Percentiles rank a stretch among this genome's conserved stretches.
These are phyloP conservation scores for Flexamia atlantica DNA, from an alignment of 2,888 invertebrate species.

Conservation along the genomic window DNA sequence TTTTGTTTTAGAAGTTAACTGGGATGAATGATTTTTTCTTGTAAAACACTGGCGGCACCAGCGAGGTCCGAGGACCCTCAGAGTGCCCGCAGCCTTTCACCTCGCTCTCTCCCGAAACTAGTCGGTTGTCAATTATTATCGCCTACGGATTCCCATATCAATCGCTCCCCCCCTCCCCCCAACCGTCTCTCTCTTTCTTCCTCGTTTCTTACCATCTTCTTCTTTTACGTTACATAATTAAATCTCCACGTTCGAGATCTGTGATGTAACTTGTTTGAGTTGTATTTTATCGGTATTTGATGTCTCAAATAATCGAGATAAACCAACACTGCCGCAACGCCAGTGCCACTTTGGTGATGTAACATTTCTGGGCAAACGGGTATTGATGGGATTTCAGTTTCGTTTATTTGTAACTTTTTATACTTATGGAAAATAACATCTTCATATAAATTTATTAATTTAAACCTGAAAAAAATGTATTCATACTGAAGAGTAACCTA, in stretches of 20 bases:
- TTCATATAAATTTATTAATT: too few species aligned
- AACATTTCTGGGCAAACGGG: too few species aligned
- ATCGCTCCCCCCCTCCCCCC: background rate
- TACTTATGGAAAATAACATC: too few species aligned
- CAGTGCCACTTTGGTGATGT: background rate
- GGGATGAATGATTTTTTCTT: too few species aligned
- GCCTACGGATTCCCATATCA: conserved; percentile 45
- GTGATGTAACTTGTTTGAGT: conserved; percentile 6
- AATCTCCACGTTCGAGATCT: background rate
- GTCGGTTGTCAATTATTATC: conserved; percentile 35
- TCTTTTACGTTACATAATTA: conserved; percentile 11
- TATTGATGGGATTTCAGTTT: too few species aligned
- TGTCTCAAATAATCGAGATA: background rate
- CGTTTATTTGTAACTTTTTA: too few species aligned
- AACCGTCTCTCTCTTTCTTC: conserved; percentile 18
- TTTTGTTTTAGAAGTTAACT: too few species aligned
- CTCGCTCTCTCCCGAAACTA: conserved; percentile 43
- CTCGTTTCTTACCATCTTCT: background rate
- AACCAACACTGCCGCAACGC: background rate
- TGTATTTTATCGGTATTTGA: conserved; percentile 18
- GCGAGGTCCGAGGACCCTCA: conserved; percentile 7
- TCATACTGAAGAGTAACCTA: too few species aligned
- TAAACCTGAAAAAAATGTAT: too few species aligned
- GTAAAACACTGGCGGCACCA: too few species aligned
- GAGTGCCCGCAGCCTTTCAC: conserved; percentile 23